Percentiles rank a stretch among this genome's conserved stretches.
Evolutionary conservation across 2,888 invertebrate species (phyloP).

Genomic region (Leptopilina drosophilae): DNA sequence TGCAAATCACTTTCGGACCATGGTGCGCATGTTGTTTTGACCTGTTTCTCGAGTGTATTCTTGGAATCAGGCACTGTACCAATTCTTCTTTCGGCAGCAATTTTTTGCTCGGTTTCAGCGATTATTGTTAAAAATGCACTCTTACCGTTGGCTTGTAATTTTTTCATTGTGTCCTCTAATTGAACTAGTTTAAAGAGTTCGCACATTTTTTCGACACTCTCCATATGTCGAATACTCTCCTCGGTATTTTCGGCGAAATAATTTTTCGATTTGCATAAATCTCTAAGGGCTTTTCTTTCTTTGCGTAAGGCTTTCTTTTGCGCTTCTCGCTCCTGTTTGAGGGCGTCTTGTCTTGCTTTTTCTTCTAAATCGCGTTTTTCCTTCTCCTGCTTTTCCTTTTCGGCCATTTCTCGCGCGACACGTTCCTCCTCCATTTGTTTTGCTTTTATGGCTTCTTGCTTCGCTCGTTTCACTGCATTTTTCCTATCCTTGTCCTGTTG

Average conservation of each 20-base stretch:
- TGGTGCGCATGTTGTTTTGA: slow-evolving; percentile 74
- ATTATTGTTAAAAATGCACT: slow-evolving; percentile 84
- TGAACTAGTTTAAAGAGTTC: slow-evolving; percentile 86
- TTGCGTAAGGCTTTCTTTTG: slow-evolving; percentile 91
- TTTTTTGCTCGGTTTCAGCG: slow-evolving; percentile 84
- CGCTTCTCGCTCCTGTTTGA: slow-evolving; percentile 90
- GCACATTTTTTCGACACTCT: slow-evolving; percentile 92
- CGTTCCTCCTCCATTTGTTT: slow-evolving; percentile 91
- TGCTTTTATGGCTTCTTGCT: slow-evolving; percentile 89
- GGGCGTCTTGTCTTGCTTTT: slow-evolving; percentile 87
- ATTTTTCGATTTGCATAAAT: slow-evolving; percentile 88
- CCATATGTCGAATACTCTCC: slow-evolving; percentile 89
- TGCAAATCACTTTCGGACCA: slow-evolving; percentile 94
- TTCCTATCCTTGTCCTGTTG: slow-evolving; percentile 96
- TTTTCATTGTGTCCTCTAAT: slow-evolving; percentile 87
- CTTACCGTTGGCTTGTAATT: slow-evolving; percentile 82
- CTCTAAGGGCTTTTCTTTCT: slow-evolving; percentile 89
- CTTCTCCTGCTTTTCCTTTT: slow-evolving; percentile 80
- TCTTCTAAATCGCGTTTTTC: slow-evolving; percentile 90
- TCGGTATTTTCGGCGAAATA: slow-evolving; percentile 86
- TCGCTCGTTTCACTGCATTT: slow-evolving; percentile 91
- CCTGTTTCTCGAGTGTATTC: slow-evolving; percentile 68
- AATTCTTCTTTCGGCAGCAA: slow-evolving; percentile 87
- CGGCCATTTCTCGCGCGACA: slow-evolving; percentile 84
- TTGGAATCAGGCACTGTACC: slow-evolving; percentile 61